Base-by-base conservation (phyloP, 2,113 vertebrate genomes). In the Orycteropus afer region DNA sequence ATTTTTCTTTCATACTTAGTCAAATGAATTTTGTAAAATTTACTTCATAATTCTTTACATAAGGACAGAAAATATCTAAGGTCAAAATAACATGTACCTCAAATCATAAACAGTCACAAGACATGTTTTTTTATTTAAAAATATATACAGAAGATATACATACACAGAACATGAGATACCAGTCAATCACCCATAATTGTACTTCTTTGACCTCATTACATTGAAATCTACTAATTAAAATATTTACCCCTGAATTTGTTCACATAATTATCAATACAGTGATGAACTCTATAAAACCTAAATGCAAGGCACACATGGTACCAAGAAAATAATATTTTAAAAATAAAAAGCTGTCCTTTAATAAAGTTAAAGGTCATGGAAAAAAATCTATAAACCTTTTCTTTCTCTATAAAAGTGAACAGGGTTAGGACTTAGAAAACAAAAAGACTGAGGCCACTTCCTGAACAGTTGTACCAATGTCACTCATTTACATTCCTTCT, bases 401-500 rank as follows among this genome's bases (percentile, higher is more conserved):
- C 22, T 57, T 78, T 81, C 79, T 82, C 53, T 92, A 45, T 63
- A 78, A 93, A 73, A 79, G 1, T 85, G 17, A 89, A 82, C 18
- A 27, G 42, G 29, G 32, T 87, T 74, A 77, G 27, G 71, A 93
- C 51, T 32, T 55, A 85, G 51, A 59, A 79, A 87, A 81, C 49
- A n/a, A 67, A 65, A 82, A 91, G 25, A 37, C 42, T 27, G 55
- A 13, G 32, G 73, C 29, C 27, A 76, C 57, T 96, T 83, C 29
- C 73, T 55, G 37, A 82, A 57, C 17, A 49, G 67, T 22, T 73
- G 81, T 81, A 49, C 89, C 42, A 29, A 81, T 10, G 65, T 76
- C 86, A 85, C 27, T 91, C 63, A 95, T 32, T 87, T 53, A 61
- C 34, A 82, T 63, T 80, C 20, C 78, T 89, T 91, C 73, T 91